A percentile compares a stretch with the other conserved stretches of the same genome.
Evolutionary conservation across 2,113 vertebrate genomes (phyloP).

Genomic region (Ameiurus melas): DNA sequence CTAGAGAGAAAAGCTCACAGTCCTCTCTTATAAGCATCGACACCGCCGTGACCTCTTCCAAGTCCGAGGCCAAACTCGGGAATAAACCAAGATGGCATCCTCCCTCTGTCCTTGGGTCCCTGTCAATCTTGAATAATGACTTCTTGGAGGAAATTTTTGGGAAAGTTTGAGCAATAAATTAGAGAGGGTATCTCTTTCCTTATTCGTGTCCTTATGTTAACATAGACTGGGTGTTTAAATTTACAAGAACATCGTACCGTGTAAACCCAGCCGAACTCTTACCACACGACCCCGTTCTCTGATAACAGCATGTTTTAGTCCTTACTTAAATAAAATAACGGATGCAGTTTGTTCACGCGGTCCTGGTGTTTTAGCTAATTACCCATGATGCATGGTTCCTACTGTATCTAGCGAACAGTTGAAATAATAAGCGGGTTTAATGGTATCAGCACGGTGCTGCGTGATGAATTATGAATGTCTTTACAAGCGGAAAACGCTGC

Average conservation of each 20-base stretch:
- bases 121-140: not conserved
- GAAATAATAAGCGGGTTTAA: slow-evolving; percentile 31
- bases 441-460: slow-evolving; percentile 15
- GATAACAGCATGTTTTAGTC: not conserved
- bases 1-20: slow-evolving; percentile 30
- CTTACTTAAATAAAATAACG: not conserved
- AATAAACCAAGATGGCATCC: not conserved
- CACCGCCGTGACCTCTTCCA: slow-evolving; percentile 28
- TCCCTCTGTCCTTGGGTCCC: not conserved
- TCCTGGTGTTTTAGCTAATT: slow-evolving; percentile 4
- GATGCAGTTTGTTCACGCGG: not conserved
- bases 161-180: not conserved
- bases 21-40: slow-evolving; percentile 37
- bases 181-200: not conserved
- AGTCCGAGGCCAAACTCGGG: not conserved
- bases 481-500: not conserved
- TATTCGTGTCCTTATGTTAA: not conserved
- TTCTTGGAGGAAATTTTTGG: not conserved
- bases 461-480: slow-evolving; percentile 23
- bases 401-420: slow-evolving; percentile 34
- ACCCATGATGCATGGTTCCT: slow-evolving; percentile 19
- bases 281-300: not conserved
- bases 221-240: not conserved
- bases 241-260: not conserved
- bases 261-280: not conserved